These are phyloP conservation scores for Hirtodrosophila cameraria DNA, from an alignment of 2,888 invertebrate species.

Conservation along the genomic window DNA sequence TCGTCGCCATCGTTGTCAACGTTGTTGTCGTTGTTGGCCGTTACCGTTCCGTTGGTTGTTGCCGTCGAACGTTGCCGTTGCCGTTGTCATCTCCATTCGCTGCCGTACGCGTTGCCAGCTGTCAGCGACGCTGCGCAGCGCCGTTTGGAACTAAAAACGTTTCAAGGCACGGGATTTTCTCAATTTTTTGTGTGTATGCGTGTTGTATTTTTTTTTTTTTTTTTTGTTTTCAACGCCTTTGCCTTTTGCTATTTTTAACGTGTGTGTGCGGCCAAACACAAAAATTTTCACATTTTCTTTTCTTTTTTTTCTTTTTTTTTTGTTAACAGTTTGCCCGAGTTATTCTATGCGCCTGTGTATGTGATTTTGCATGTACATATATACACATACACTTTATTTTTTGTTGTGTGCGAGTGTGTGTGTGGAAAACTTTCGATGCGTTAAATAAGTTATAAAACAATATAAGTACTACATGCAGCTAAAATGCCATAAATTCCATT, in stretches of 20 bases:
- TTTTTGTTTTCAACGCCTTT: conserved; percentile 43
- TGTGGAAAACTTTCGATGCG: conserved; percentile 57
- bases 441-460: conserved; percentile 75
- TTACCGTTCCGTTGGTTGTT: neutral
- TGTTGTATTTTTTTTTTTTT: no score
- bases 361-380: neutral
- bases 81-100: conserved; percentile 58
- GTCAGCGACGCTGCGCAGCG: conserved; percentile 50
- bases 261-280: conserved; percentile 62
- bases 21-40: neutral
- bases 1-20: conserved; percentile 6
- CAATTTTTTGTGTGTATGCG: no score
- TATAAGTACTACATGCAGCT: conserved; percentile 23
- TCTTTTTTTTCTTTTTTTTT: no score
- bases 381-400: no score
- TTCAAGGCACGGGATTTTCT: conserved; percentile 69
- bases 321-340: conserved; percentile 68
- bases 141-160: conserved; percentile 66
- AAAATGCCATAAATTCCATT: conserved; percentile 19
- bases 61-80: conserved; percentile 23
- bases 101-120: conserved; percentile 57
- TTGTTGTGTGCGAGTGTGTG: conserved; percentile 19
- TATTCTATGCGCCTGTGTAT: conserved; percentile 27
- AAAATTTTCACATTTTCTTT: conserved; percentile 48
- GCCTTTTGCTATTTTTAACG: conserved; percentile 70